Percentiles rank a stretch among this genome's conserved stretches.
phyloP scores from a whole-genome alignment of 2,888 invertebrate species.

The Helleia helle region DNA sequence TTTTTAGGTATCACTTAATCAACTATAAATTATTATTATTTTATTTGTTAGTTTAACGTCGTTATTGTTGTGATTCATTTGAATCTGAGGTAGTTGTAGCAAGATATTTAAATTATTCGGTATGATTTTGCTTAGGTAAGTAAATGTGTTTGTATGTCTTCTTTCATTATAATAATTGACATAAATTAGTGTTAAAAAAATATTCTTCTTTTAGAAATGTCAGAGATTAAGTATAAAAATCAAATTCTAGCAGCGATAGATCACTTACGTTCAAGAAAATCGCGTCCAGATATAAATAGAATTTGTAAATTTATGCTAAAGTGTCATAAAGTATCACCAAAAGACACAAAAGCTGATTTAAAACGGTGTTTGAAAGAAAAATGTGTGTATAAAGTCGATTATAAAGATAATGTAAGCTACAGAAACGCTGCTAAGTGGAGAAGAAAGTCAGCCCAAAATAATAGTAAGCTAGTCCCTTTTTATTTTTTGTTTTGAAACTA shows the following conservation, averaged over 20 bases:
- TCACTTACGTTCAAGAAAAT: constrained; percentile 86
- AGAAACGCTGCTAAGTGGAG: constrained; percentile 85
- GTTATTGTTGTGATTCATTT: too few relatives aligned
- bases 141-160: constrained; percentile 15
- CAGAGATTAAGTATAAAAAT: constrained; percentile 79
- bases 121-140: constrained; percentile 59
- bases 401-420: constrained; percentile 90
- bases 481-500: constrained; percentile 4
- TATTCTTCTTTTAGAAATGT: constrained; percentile 55
- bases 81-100: constrained; percentile 19
- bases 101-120: constrained; percentile 59
- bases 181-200: constrained; percentile 6
- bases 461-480: constrained; percentile 44
- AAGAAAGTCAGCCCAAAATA: constrained; percentile 45
- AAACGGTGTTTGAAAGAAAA: constrained; percentile 83
- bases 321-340: constrained; percentile 79
- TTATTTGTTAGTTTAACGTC: too few relatives aligned
- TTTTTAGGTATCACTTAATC: too few relatives aligned
- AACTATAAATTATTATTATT: too few relatives aligned
- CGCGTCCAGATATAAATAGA: constrained; percentile 86
- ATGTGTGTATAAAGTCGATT: constrained; percentile 86
- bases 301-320: constrained; percentile 88
- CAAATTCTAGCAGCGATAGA: constrained; percentile 89
- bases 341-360: constrained; percentile 80
- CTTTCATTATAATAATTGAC: too few relatives aligned